Conservation (phyloP, 2,797 vertebrate species). For the Sebastes wilsoni region DNA sequence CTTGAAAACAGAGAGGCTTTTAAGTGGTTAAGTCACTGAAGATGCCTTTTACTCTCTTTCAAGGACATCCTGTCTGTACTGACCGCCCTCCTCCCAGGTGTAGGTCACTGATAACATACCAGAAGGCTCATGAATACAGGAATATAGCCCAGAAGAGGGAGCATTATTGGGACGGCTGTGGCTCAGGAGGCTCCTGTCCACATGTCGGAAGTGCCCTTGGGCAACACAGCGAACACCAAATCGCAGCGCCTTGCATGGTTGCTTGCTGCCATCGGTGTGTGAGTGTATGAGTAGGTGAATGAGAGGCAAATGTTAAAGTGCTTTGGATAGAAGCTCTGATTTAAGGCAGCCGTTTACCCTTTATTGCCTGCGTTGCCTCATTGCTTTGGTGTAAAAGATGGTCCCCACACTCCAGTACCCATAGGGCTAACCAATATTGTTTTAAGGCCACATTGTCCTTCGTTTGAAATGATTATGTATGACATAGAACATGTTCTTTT, state of each 20-base stretch:
- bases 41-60: constrained; percentile 24
- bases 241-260: not conserved
- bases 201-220: not conserved
- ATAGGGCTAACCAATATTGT: not conserved
- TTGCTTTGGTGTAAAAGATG: not conserved
- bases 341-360: not conserved
- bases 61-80: constrained; percentile 14
- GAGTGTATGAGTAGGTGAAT: not conserved
- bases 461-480: not conserved
- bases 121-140: not conserved
- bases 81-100: not conserved
- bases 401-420: not conserved
- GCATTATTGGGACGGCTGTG: not conserved
- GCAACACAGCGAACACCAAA: not conserved
- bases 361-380: not conserved
- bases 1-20: constrained; percentile 5
- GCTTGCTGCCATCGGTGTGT: not conserved
- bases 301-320: not conserved
- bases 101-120: constrained; percentile 30
- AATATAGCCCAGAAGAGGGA: not conserved
- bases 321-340: not conserved
- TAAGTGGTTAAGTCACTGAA: constrained; percentile 9
- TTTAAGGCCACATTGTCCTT: not conserved
- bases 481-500: not conserved
- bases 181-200: not conserved